Percentiles rank a stretch among this genome's conserved stretches.
Conservation (phyloP, 2,888 invertebrate genomes). For the Acronicta aceris region DNA sequence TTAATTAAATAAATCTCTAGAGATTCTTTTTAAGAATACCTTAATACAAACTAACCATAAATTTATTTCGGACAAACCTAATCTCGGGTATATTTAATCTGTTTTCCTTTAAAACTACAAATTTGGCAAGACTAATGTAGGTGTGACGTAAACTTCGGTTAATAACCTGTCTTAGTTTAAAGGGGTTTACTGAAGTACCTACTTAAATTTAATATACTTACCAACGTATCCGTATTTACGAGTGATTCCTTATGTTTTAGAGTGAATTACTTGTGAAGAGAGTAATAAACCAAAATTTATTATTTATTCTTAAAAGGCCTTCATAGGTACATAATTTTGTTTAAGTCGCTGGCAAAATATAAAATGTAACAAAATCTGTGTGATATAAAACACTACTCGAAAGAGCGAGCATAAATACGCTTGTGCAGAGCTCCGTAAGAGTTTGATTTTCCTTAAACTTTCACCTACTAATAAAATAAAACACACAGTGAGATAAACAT, state of each 20-base stretch:
- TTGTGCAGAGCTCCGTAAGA: neutral
- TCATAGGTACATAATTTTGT: too few relatives aligned
- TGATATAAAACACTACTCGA: neutral
- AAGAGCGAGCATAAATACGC: neutral
- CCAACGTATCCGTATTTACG: too few relatives aligned
- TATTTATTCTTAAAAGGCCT: too few relatives aligned
- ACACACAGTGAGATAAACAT: neutral
- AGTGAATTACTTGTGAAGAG: too few relatives aligned
- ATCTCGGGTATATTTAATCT: neutral
- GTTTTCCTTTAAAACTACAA: neutral
- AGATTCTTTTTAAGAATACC: too few relatives aligned
- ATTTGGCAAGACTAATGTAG: neutral
- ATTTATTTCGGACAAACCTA: conserved; percentile 24
- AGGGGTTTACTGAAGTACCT: conserved; percentile 1
- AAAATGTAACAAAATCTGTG: neutral
- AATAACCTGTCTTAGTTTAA: conserved; percentile 16
- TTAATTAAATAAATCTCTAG: neutral
- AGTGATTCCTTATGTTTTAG: neutral
- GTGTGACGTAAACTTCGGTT: conserved; percentile 7
- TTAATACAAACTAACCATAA: neutral
- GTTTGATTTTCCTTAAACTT: conserved; percentile 12
- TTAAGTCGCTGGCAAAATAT: neutral
- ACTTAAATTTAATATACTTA: neutral
- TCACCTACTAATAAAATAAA: conserved; percentile 1
- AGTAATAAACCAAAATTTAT: too few relatives aligned